phyloP scores from a whole-genome alignment of 2,113 vertebrate genomes.

The Centropus unirufus region DNA sequence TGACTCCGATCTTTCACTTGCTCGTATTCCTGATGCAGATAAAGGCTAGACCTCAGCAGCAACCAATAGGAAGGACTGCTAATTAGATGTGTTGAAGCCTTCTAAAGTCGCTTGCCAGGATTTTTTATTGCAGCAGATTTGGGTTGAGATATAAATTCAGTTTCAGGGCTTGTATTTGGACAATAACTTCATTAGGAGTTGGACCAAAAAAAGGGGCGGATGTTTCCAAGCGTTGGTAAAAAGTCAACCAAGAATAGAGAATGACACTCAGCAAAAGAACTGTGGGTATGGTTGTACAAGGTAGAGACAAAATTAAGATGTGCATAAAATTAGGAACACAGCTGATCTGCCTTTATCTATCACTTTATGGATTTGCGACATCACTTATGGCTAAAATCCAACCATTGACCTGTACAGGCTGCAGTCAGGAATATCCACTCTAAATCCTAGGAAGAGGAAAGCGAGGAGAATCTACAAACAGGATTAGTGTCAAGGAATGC shows the following conservation, averaged over 20 bases:
- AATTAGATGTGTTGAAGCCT: background rate
- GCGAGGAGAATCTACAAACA: slow-evolving; percentile 56
- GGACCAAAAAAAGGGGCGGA: background rate
- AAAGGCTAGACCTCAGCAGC: background rate
- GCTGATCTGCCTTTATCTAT: background rate
- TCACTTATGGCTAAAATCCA: background rate
- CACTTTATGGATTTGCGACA: background rate
- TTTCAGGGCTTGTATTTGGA: background rate
- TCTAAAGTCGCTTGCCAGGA: background rate
- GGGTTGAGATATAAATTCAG: background rate
- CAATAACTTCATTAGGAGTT: background rate
- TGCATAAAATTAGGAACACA: background rate
- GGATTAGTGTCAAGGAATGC: slow-evolving; percentile 49
- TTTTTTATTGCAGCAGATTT: background rate
- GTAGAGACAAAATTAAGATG: background rate
- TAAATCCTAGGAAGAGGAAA: slow-evolving; percentile 11
- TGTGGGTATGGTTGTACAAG: background rate
- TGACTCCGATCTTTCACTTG: background rate
- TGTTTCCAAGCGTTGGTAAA: background rate
- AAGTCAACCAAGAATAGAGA: background rate
- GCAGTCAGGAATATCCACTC: background rate
- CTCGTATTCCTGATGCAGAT: background rate
- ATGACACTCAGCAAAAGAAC: background rate
- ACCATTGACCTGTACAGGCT: background rate
- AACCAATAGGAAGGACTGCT: background rate